phyloP scores from a whole-genome alignment of 2,113 vertebrate genomes.

The Vombatus ursinus region DNA sequence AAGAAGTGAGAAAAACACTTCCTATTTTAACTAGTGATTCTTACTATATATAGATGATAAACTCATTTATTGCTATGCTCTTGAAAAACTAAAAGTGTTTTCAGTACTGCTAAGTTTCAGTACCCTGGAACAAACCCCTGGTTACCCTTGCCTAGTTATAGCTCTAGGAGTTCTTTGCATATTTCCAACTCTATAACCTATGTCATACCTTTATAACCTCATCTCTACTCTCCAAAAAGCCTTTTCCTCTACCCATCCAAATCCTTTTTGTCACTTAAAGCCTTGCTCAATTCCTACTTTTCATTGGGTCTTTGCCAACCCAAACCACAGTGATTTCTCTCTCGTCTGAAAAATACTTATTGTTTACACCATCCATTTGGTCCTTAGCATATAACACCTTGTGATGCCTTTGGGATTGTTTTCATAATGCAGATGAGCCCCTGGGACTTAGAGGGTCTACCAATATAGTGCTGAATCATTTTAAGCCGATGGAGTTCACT shows the following conservation, averaged over 20 bases:
- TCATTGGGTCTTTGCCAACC: neutral
- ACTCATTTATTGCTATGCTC: too few relatives aligned
- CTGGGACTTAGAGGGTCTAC: neutral
- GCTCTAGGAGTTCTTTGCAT: neutral
- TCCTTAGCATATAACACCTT: neutral
- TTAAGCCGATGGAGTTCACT: neutral
- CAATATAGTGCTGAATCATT: neutral
- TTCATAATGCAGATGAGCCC: neutral
- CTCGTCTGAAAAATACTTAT: neutral
- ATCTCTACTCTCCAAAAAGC: neutral
- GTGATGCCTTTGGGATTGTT: neutral
- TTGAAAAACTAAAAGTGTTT: neutral
- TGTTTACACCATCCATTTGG: neutral
- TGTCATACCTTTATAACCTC: neutral
- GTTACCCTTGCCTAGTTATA: neutral
- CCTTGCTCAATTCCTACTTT: neutral
- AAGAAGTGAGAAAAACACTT: neutral
- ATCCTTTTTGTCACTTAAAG: neutral
- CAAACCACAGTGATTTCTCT: neutral
- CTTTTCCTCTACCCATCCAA: neutral
- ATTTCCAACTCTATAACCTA: neutral
- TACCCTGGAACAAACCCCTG: neutral
- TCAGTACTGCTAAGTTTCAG: neutral
- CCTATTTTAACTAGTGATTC: neutral
- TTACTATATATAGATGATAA: neutral